These are phyloP conservation scores for Amphipyra tragopoginis DNA, from an alignment of 2,888 invertebrate species.

Conservation along the genomic window DNA sequence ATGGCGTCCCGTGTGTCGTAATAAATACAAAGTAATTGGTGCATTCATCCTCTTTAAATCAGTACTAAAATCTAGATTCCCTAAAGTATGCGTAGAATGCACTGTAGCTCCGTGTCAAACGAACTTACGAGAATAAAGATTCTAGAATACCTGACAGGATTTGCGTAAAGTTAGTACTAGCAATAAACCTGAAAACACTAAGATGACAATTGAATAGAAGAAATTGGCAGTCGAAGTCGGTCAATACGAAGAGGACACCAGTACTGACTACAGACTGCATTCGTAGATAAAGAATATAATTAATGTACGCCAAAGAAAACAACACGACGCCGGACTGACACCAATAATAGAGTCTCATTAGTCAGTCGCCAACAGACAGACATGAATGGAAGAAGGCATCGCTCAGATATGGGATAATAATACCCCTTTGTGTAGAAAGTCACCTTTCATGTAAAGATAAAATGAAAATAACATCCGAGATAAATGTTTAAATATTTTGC, in stretches of 20 bases:
- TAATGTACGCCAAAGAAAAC: constrained; percentile 59
- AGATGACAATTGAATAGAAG: too few relatives aligned
- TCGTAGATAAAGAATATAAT: constrained; percentile 60
- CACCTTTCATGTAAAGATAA: constrained; percentile 30
- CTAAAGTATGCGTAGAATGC: not conserved
- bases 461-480: constrained; percentile 14
- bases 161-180: too few relatives aligned
- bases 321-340: constrained; percentile 48
- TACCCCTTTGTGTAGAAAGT: constrained; percentile 45
- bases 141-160: too few relatives aligned
- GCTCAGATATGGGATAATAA: constrained; percentile 42
- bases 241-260: constrained; percentile 4
- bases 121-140: not conserved
- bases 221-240: not conserved
- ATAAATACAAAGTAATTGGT: constrained; percentile 2
- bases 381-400: constrained; percentile 47
- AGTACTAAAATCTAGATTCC: not conserved
- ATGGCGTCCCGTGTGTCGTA: constrained; percentile 1
- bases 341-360: constrained; percentile 61
- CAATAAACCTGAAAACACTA: too few relatives aligned
- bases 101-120: constrained; percentile 6
- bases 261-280: constrained; percentile 21
- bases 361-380: constrained; percentile 50
- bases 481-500: constrained; percentile 19
- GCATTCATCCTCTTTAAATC: not conserved